Percentiles rank a stretch among this genome's conserved stretches.
These are phyloP conservation scores for Myotis myotis DNA, from an alignment of 2,797 vertebrate species.

Conservation along the genomic window DNA sequence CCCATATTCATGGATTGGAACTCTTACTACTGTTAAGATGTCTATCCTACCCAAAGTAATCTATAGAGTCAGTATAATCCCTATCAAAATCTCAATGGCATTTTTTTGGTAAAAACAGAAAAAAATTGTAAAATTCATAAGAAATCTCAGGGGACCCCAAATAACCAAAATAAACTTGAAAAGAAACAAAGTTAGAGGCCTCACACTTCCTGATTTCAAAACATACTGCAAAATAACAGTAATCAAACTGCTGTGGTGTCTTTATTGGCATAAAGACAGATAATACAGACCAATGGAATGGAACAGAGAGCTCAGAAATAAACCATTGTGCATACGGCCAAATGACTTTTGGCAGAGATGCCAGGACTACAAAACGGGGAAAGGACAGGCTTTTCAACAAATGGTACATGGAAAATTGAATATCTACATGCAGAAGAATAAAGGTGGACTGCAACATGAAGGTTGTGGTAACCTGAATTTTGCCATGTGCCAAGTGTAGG, in stretches of 20 bases:
- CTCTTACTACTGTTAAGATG: neutral
- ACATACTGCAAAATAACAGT: neutral
- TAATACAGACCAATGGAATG: neutral
- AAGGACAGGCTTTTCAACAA: neutral
- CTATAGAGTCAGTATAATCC: neutral
- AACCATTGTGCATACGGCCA: fast-evolving
- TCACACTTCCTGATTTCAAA: neutral
- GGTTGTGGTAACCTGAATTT: neutral
- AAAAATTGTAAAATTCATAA: neutral
- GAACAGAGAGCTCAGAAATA: neutral
- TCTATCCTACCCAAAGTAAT: neutral
- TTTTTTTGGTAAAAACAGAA: neutral
- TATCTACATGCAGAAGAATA: neutral
- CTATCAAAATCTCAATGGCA: neutral
- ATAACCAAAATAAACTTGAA: neutral
- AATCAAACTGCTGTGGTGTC: neutral
- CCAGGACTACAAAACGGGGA: neutral
- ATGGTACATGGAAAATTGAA: neutral
- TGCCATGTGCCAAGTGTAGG: neutral
- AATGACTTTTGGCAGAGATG: neutral
- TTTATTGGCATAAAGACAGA: neutral
- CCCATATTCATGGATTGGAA: neutral
- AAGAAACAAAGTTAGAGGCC: neutral
- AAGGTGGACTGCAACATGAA: neutral
- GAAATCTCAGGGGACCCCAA: neutral